Percentiles rank a stretch among this genome's conserved stretches.
These are phyloP conservation scores for Taurulus bubalis DNA, from an alignment of 2,113 vertebrate genomes.

Conservation along the genomic window DNA sequence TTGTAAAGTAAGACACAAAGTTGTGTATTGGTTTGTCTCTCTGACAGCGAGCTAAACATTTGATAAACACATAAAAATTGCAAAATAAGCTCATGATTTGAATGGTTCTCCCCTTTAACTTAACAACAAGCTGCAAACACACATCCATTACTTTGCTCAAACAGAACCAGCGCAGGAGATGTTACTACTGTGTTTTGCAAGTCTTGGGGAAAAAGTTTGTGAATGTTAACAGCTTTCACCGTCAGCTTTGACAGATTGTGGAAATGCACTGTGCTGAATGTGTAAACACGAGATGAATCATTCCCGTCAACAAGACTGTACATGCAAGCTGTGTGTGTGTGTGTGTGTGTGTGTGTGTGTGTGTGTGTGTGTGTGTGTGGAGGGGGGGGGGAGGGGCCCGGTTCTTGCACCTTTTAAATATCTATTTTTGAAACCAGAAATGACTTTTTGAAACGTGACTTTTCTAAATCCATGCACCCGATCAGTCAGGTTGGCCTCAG, in stretches of 20 bases:
- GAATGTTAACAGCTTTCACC: slow-evolving; percentile 65
- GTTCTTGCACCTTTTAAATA: slow-evolving; percentile 20
- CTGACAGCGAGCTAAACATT: slow-evolving; percentile 6
- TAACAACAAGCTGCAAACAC: slow-evolving; percentile 37
- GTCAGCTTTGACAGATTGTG: slow-evolving; percentile 63
- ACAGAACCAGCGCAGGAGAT: slow-evolving; percentile 21
- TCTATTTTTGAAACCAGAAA: slow-evolving; percentile 13
- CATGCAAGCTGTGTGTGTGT: slow-evolving; percentile 10
- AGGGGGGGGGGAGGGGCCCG: too few relatives aligned
- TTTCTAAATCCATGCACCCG: neutral
- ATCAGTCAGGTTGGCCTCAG: neutral
- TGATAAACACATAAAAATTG: slow-evolving; percentile 19
- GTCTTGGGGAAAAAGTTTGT: slow-evolving; percentile 49
- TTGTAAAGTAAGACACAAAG: slow-evolving; percentile 11
- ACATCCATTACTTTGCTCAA: slow-evolving; percentile 52
- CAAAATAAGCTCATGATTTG: neutral
- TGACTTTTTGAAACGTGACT: slow-evolving; percentile 18
- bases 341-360: too few relatives aligned
- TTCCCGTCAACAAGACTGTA: slow-evolving; percentile 51
- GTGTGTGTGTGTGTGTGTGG: too few relatives aligned
- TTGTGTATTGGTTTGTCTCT: neutral
- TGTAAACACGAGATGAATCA: slow-evolving; percentile 72
- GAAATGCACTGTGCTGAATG: slow-evolving; percentile 54
- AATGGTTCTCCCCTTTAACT: neutral
- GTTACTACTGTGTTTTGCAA: slow-evolving; percentile 42